Evolutionary conservation across 1,140 invertebrate genomes (phyloP).

Genomic region (Episyrphus balteatus): DNA sequence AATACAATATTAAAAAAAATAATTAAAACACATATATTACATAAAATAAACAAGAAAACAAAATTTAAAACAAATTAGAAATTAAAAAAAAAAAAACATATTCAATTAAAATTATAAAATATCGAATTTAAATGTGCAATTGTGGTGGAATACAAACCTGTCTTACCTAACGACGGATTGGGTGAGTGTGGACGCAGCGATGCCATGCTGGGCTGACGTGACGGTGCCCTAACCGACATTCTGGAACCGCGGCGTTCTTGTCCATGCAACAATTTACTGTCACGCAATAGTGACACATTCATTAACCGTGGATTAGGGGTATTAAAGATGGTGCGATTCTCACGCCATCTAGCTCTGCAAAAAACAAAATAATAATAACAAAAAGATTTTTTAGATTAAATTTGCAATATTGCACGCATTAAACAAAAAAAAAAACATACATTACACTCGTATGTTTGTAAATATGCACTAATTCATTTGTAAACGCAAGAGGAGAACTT

Average conservation of each 20-base stretch:
- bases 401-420: not conserved
- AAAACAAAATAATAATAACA: not conserved
- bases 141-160: slow-evolving; percentile 36
- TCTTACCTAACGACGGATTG: slow-evolving; percentile 62
- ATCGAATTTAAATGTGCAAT: slow-evolving; percentile 2
- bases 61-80: slow-evolving; percentile 5
- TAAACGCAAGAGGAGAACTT: too few species aligned
- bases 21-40: slow-evolving; percentile 1
- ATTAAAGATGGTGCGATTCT: slow-evolving; percentile 87
- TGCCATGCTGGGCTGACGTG: slow-evolving; percentile 68
- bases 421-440: too few species aligned
- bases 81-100: slow-evolving; percentile 11
- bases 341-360: slow-evolving; percentile 74
- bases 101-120: slow-evolving; percentile 8
- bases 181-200: slow-evolving; percentile 70
- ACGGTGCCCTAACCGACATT: slow-evolving; percentile 61
- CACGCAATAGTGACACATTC: slow-evolving; percentile 73
- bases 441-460: too few species aligned
- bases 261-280: slow-evolving; percentile 67
- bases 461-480: too few species aligned
- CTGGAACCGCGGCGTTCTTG: slow-evolving; percentile 65
- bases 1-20: too few species aligned
- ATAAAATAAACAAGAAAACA: slow-evolving; percentile 4
- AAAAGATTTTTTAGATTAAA: not conserved
- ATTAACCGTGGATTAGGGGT: slow-evolving; percentile 84